A percentile compares a stretch with the other conserved stretches of the same genome.
These are phyloP conservation scores for Apamea epomidion DNA, from an alignment of 2,888 invertebrate species.

Conservation along the genomic window DNA sequence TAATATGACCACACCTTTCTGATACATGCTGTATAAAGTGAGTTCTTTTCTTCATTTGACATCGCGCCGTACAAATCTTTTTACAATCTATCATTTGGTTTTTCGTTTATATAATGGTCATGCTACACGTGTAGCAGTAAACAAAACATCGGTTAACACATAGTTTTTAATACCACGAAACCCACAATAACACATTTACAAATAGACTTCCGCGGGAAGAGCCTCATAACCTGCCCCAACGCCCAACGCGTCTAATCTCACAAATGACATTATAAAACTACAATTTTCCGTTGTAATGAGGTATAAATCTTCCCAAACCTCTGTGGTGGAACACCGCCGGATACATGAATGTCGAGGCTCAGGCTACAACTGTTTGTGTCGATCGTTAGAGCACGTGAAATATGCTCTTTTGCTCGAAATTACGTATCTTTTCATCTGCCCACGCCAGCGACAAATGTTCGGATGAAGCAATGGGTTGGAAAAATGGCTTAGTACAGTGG, in stretches of 20 bases:
- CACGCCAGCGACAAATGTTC: slow-evolving; percentile 51
- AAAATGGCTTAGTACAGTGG: background rate
- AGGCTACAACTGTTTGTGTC: slow-evolving; percentile 48
- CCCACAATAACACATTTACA: background rate
- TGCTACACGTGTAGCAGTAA: background rate
- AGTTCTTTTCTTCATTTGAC: background rate
- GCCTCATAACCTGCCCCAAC: slow-evolving; percentile 23
- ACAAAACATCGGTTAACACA: slow-evolving; percentile 29
- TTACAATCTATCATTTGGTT: background rate
- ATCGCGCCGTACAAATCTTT: background rate
- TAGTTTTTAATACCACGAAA: slow-evolving; percentile 3
- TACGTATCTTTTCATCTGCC: slow-evolving; percentile 63
- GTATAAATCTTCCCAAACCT: slow-evolving; percentile 49
- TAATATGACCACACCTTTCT: background rate
- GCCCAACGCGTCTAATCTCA: slow-evolving; percentile 13
- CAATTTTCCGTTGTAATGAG: slow-evolving; percentile 32
- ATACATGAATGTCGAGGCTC: slow-evolving; percentile 58
- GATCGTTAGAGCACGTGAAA: slow-evolving; percentile 47
- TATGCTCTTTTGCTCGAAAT: slow-evolving; percentile 41
- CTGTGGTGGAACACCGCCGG: slow-evolving; percentile 41
- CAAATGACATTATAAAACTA: slow-evolving; percentile 39
- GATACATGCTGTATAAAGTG: background rate
- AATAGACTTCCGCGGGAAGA: slow-evolving; percentile 19
- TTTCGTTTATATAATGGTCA: background rate
- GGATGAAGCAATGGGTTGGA: slow-evolving; percentile 39